These are phyloP conservation scores for Tipula helvola DNA, from an alignment of 2,888 invertebrate genomes.

Conservation along the genomic window DNA sequence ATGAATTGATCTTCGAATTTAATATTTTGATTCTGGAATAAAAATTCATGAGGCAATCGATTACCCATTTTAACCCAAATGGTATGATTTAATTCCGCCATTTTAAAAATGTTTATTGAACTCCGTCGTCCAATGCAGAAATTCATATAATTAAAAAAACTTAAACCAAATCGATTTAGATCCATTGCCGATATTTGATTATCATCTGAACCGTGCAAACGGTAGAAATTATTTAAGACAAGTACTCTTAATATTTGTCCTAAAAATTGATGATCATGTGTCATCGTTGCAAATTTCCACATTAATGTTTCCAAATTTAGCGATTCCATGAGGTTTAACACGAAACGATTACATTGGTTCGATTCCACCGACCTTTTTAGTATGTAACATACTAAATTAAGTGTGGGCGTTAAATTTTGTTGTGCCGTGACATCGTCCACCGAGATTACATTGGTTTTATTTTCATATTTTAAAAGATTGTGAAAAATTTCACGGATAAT, in stretches of 20 bases:
- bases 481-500: slow-evolving; percentile 42
- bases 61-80: slow-evolving; percentile 34
- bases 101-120: slow-evolving; percentile 28
- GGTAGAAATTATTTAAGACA: slow-evolving; percentile 13
- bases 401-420: slow-evolving; percentile 41
- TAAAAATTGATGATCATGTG: slow-evolving; percentile 28
- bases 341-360: slow-evolving; percentile 29
- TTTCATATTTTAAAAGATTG: not conserved
- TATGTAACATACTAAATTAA: slow-evolving; percentile 43
- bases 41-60: slow-evolving; percentile 28
- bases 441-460: slow-evolving; percentile 33
- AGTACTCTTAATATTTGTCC: slow-evolving; percentile 23
- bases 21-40: slow-evolving; percentile 29
- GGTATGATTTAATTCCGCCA: slow-evolving; percentile 33
- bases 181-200: slow-evolving; percentile 12
- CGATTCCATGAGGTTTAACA: slow-evolving; percentile 28
- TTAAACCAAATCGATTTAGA: slow-evolving; percentile 25
- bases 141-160: slow-evolving; percentile 33
- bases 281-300: slow-evolving; percentile 31
- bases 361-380: slow-evolving; percentile 40
- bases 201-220: slow-evolving; percentile 1
- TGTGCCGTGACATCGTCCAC: slow-evolving; percentile 40
- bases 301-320: slow-evolving; percentile 27
- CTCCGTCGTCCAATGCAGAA: slow-evolving; percentile 29
- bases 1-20: slow-evolving; percentile 47